Conservation (phyloP, 2,888 invertebrate species). For the Synanthedon tipuliformis region DNA sequence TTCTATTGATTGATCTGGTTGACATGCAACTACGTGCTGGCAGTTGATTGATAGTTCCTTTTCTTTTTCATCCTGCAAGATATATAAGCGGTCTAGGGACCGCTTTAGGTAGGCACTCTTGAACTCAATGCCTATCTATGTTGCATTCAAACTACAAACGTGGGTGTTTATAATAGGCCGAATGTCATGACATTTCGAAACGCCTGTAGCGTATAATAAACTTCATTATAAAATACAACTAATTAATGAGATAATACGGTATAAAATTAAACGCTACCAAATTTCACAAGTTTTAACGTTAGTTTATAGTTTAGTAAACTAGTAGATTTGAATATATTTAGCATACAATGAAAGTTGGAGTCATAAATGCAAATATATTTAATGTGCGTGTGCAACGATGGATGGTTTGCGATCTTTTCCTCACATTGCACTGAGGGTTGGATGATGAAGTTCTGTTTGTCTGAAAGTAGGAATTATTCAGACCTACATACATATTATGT, state of each 20-base stretch:
- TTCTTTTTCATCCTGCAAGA: no score
- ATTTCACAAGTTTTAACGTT: not conserved
- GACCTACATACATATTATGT: no score
- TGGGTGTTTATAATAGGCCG: constrained; percentile 54
- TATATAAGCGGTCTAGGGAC: no score
- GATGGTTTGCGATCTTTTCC: no score
- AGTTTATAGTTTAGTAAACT: not conserved
- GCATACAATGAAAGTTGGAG: constrained; percentile 12
- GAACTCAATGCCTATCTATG: not conserved
- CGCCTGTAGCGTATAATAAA: constrained; percentile 1
- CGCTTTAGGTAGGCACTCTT: not conserved
- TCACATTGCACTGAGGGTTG: no score
- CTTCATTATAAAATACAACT: not conserved
- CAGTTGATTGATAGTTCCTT: no score
- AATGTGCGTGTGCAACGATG: no score
- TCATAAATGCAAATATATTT: no score
- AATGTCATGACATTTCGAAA: constrained; percentile 54
- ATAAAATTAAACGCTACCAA: not conserved
- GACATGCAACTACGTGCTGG: no score
- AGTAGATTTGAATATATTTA: constrained; percentile 10
- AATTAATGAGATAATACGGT: not conserved
- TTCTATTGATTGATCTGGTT: no score
- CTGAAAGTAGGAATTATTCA: no score
- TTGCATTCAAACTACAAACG: constrained; percentile 13
- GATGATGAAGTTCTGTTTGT: no score